Conservation (phyloP, 30 jellyfish, hydroid and myxozoan genomes). For the Rhopilema esculentum region DNA sequence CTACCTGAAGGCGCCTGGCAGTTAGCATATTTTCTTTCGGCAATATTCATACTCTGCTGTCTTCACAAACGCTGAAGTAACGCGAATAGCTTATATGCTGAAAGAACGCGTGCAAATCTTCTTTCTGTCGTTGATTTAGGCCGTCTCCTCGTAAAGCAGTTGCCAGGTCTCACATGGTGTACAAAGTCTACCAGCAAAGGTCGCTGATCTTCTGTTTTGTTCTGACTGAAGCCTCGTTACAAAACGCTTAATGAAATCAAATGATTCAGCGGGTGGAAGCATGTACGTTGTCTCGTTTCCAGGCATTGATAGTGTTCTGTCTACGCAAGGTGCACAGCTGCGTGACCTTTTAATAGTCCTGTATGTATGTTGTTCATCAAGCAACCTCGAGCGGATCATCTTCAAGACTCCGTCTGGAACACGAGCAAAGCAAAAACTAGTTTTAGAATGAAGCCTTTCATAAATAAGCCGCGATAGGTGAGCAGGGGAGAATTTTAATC, state of each 20-base stretch:
- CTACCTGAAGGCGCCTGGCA: neutral
- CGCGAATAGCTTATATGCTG: no score
- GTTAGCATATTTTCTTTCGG: neutral
- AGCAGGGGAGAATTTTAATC: no score
- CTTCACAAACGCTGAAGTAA: neutral
- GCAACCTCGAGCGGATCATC: no score
- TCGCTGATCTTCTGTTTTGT: conserved; percentile 6
- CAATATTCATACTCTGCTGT: neutral
- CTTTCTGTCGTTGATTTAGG: no score
- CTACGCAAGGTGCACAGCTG: no score
- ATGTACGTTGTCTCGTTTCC: neutral
- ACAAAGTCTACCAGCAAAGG: conserved; percentile 5
- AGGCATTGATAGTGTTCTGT: neutral
- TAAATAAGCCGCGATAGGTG: no score
- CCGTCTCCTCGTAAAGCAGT: neutral
- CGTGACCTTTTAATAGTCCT: no score
- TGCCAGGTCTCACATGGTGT: neutral
- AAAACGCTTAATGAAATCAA: neutral
- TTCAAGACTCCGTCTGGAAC: no score
- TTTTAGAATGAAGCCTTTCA: no score
- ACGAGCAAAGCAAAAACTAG: no score
- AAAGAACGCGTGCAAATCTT: no score
- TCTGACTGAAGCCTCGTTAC: neutral
- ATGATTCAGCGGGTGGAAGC: neutral
- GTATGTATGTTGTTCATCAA: no score